Conservation (phyloP, 2,888 invertebrate genomes). For the Penaeus monodon region DNA sequence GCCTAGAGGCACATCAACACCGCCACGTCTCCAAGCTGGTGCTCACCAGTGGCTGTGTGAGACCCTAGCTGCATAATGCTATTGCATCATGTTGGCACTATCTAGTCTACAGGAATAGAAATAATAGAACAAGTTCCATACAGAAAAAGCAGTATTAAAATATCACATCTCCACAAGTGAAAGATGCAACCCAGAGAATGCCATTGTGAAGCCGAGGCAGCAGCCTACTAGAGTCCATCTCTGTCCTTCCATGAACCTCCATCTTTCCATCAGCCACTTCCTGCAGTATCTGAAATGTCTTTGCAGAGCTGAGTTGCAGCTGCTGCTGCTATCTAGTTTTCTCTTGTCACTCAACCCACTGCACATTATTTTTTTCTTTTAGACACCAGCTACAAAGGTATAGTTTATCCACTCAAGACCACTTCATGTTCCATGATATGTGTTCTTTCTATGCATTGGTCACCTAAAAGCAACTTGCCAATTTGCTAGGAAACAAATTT, state of each 20-base stretch:
- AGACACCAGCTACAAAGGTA: no score
- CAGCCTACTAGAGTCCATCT: conserved; percentile 54
- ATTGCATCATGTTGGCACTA: conserved; percentile 55
- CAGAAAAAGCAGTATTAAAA: conserved; percentile 59
- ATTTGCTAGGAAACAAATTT: conserved; percentile 13
- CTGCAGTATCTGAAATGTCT: neutral
- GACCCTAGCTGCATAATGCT: conserved; percentile 46
- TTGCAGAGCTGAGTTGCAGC: conserved; percentile 7
- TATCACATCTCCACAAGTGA: conserved; percentile 55
- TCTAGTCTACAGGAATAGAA: conserved; percentile 47
- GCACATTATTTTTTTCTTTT: no score
- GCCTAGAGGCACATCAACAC: conserved; percentile 38
- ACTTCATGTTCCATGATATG: conserved; percentile 35
- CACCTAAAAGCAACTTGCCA: conserved; percentile 5
- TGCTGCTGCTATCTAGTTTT: no score
- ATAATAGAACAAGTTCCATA: conserved; percentile 48
- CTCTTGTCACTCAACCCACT: no score
- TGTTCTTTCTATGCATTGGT: conserved; percentile 20
- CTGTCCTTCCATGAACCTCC: conserved; percentile 31
- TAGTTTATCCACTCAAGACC: conserved; percentile 15
- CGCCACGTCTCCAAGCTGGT: conserved; percentile 36
- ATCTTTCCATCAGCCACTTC: conserved; percentile 14
- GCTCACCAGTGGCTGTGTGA: conserved; percentile 29
- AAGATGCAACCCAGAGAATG: conserved; percentile 51
- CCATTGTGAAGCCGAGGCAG: conserved; percentile 45